These are phyloP conservation scores for Acanthoscelides obtectus DNA, from an alignment of 2,888 invertebrate genomes.

Conservation along the genomic window DNA sequence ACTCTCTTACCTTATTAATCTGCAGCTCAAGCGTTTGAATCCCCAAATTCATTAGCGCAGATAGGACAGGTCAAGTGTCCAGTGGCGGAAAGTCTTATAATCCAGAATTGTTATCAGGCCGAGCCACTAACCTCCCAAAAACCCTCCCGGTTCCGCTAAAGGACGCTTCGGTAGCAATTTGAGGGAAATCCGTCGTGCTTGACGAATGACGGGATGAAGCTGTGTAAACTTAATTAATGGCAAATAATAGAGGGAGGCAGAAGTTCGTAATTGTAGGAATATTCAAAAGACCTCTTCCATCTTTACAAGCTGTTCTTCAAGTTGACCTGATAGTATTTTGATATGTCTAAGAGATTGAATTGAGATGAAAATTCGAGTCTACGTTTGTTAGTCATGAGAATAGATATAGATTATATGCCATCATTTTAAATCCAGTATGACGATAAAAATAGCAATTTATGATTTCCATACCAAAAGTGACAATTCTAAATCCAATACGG, in stretches of 20 bases:
- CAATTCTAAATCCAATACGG: too few relatives aligned
- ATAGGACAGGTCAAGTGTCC: background rate
- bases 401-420: too few relatives aligned
- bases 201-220: background rate
- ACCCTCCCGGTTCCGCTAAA: background rate
- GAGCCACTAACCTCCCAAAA: background rate
- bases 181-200: background rate
- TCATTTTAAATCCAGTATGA: too few relatives aligned
- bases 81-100: background rate
- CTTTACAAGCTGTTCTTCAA: too few relatives aligned
- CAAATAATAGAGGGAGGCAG: background rate
- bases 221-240: background rate
- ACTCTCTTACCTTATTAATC: too few relatives aligned
- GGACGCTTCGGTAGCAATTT: background rate
- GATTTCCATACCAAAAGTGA: too few relatives aligned
- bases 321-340: too few relatives aligned
- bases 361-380: too few relatives aligned
- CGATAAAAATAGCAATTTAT: too few relatives aligned
- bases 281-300: background rate
- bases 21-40: background rate
- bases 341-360: too few relatives aligned
- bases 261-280: background rate
- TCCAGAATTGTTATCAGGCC: background rate
- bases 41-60: background rate
- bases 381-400: too few relatives aligned